phyloP scores from a whole-genome alignment of 2,113 vertebrate genomes.

The Podocnemis expansa region DNA sequence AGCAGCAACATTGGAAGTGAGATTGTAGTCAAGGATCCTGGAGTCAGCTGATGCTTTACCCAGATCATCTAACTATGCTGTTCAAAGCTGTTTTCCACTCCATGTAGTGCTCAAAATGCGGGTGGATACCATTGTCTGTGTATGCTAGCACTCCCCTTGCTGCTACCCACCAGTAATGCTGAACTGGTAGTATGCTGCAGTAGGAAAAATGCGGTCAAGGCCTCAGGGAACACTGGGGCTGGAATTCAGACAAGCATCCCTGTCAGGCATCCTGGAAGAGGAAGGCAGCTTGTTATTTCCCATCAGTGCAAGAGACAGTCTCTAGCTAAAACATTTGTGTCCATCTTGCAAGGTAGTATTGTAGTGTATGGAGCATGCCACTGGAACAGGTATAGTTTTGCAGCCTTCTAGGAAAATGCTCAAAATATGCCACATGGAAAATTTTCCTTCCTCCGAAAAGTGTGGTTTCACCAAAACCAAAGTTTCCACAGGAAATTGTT shows the following conservation, averaged over 20 bases:
- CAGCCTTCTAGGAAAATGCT: neutral
- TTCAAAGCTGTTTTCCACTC: accelerated
- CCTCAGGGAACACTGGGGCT: neutral
- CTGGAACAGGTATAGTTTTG: neutral
- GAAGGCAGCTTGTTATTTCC: neutral
- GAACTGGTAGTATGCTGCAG: neutral
- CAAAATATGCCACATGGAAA: neutral
- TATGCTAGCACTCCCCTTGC: neutral
- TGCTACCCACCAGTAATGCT: neutral
- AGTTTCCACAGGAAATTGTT: neutral
- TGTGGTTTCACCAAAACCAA: neutral
- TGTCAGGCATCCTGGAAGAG: neutral
- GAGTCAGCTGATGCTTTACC: neutral
- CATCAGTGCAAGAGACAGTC: accelerated
- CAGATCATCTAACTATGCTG: neutral
- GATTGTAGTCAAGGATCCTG: neutral
- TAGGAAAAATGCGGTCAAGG: neutral
- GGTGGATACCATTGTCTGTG: neutral
- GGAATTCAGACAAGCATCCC: neutral
- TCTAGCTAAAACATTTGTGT: neutral
- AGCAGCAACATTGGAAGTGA: neutral
- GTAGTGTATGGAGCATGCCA: neutral
- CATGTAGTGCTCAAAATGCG: accelerated
- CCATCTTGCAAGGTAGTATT: neutral
- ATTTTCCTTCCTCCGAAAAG: neutral